phyloP scores from a whole-genome alignment of 1,140 invertebrate species.

The Heliconius melpomene region DNA sequence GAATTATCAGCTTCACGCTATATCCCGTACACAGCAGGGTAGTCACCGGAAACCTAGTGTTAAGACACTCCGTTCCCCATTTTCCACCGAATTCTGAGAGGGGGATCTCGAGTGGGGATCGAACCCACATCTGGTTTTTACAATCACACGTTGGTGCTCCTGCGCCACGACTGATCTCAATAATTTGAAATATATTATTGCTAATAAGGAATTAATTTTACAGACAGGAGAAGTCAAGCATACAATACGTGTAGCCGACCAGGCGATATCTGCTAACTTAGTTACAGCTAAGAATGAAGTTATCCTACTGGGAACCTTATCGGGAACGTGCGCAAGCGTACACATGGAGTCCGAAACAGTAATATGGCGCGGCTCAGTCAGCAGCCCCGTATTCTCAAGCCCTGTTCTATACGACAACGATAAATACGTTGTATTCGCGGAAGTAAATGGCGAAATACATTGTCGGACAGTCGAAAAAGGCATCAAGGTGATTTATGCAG shows the following conservation, averaged over 20 bases:
- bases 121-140: too few relatives aligned
- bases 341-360: constrained; percentile 76
- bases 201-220: constrained; percentile 33
- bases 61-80: too few relatives aligned
- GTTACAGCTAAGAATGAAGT: constrained; percentile 72
- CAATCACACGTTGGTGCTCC: too few relatives aligned
- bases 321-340: constrained; percentile 80
- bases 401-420: constrained; percentile 78
- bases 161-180: too few relatives aligned
- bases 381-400: constrained; percentile 85
- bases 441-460: constrained; percentile 82
- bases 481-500: constrained; percentile 56
- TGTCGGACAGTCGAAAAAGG: constrained; percentile 76
- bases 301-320: constrained; percentile 81
- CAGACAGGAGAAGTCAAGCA: constrained; percentile 65
- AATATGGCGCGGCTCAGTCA: constrained; percentile 79
- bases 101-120: too few relatives aligned
- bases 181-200: too few relatives aligned
- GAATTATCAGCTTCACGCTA: not conserved
- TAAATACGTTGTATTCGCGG: constrained; percentile 80
- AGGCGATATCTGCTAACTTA: constrained; percentile 84
- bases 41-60: too few relatives aligned
- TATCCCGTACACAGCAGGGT: too few relatives aligned
- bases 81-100: too few relatives aligned
- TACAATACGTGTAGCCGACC: constrained; percentile 64